Percentiles rank a stretch among this genome's conserved stretches.
These are phyloP conservation scores for Drosophila mayaguana DNA, from an alignment of 2,888 invertebrate genomes.

Conservation along the genomic window DNA sequence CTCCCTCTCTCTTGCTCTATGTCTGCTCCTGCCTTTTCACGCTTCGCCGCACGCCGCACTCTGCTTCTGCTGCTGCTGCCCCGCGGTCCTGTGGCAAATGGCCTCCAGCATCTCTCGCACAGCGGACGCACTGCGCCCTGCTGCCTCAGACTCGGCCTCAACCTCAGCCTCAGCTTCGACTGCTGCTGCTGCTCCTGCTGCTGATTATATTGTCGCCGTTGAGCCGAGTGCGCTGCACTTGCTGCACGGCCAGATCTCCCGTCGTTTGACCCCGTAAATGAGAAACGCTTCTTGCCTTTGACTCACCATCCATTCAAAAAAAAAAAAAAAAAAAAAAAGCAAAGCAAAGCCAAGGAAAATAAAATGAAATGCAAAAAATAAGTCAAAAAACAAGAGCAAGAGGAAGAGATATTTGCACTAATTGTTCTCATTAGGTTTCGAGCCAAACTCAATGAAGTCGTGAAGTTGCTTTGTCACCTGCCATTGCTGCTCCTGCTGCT, in stretches of 20 bases:
- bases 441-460: slow-evolving; percentile 29
- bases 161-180: slow-evolving; percentile 3
- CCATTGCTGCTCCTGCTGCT: slow-evolving; percentile 2
- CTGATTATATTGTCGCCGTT: slow-evolving; percentile 71
- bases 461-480: slow-evolving; percentile 46
- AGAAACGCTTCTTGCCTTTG: slow-evolving; percentile 23
- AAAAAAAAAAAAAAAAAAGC: neutral
- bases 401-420: slow-evolving; percentile 56
- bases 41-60: slow-evolving; percentile 50
- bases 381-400: slow-evolving; percentile 24
- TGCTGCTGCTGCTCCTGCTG: slow-evolving; percentile 13
- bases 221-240: slow-evolving; percentile 57
- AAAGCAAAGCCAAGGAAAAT: slow-evolving; percentile 4
- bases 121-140: slow-evolving; percentile 64
- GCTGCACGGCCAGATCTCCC: slow-evolving; percentile 52
- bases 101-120: slow-evolving; percentile 57
- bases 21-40: slow-evolving; percentile 59
- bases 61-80: slow-evolving; percentile 17
- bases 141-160: slow-evolving; percentile 38
- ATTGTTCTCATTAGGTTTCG: slow-evolving; percentile 74
- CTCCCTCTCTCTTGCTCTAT: neutral
- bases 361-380: slow-evolving; percentile 10
- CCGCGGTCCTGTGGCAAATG: slow-evolving; percentile 40
- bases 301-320: slow-evolving; percentile 37
- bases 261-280: slow-evolving; percentile 47